Evolutionary conservation across 1,140 invertebrate genomes (phyloP), one percentile per base, ranked within the genome.

Genomic region (Lutraria rhynchaena): DNA sequence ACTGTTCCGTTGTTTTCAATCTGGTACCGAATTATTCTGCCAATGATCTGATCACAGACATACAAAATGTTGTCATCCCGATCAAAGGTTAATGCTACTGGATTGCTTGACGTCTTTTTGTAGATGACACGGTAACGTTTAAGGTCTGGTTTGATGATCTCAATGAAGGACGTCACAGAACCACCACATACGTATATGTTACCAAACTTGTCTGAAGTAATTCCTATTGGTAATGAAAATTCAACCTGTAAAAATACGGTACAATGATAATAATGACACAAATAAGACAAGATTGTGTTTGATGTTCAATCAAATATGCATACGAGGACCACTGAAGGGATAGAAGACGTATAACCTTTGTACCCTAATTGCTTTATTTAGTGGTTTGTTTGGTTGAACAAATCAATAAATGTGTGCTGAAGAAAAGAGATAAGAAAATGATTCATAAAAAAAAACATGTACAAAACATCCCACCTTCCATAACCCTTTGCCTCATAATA

Each of bases 181-280:
- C 76, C 76, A 19, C 76, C 76, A 22, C 76, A 70, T 15, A 70
- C 63, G n/a, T 70, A 70, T 24, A 78, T 70, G 37, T 80, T 80
- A 5, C 76, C 63, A 57, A 31, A 58, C 24, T 29, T 57, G 41
- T 70, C 76, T 9, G 15, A n/a, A 1, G 63, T 60, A 27, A 80
- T 69, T 22, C 35, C 76, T 5, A 58, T 37, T 4, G 75, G 76
- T 27, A 80, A 31, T 29, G 76, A 41, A 29, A 69, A 24, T 22
- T 80, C 76, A 19, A 60, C 61, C 65, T 70, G 35, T 46, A 75
- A 75, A 9, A n/a, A n/a, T n/a, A n/a, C n/a, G n/a, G n/a, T n/a
- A n/a, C n/a, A n/a, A n/a, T n/a, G n/a, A n/a, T n/a, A n/a, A n/a
- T n/a, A n/a, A n/a, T n/a, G n/a, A n/a, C n/a, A n/a, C n/a, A n/a